These are phyloP conservation scores for Epistrophe grossulariae DNA, from an alignment of 2,888 invertebrate genomes.

Conservation along the genomic window DNA sequence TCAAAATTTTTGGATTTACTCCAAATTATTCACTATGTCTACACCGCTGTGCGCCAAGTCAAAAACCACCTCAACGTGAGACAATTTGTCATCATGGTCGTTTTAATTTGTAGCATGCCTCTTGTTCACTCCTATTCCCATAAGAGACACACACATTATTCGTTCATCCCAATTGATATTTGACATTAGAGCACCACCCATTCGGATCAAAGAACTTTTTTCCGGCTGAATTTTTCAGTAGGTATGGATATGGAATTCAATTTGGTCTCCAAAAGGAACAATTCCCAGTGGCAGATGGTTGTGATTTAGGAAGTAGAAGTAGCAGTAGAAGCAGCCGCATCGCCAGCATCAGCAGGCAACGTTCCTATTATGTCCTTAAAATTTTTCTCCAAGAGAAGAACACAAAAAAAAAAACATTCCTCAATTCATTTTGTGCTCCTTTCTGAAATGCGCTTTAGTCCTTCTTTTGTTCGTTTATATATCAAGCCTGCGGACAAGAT, in stretches of 20 bases:
- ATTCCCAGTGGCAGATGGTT: constrained; percentile 44
- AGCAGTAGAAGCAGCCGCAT: background rate
- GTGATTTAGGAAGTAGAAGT: constrained; percentile 30
- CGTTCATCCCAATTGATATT: constrained; percentile 44
- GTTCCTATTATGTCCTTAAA: background rate
- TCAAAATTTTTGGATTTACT: background rate
- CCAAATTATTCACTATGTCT: background rate
- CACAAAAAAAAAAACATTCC: constrained; percentile 29
- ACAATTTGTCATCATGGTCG: constrained; percentile 64
- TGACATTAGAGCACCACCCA: constrained; percentile 51
- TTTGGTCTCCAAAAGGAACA: constrained; percentile 18
- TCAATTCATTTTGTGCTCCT: constrained; percentile 12
- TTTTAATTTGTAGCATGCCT: constrained; percentile 52
- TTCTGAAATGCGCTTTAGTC: constrained; percentile 24
- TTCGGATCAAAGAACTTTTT: constrained; percentile 8
- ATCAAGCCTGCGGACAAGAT: constrained; percentile 4
- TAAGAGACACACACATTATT: background rate
- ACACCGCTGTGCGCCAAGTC: background rate
- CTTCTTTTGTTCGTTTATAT: background rate
- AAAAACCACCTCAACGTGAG: constrained; percentile 53
- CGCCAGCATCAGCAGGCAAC: background rate
- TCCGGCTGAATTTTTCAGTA: constrained; percentile 7
- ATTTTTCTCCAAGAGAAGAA: constrained; percentile 24
- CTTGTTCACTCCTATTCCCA: background rate
- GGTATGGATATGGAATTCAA: constrained; percentile 1